Evolutionary conservation across 2,888 invertebrate species (phyloP).

Genomic region (Drepanosiphum platanoidis): DNA sequence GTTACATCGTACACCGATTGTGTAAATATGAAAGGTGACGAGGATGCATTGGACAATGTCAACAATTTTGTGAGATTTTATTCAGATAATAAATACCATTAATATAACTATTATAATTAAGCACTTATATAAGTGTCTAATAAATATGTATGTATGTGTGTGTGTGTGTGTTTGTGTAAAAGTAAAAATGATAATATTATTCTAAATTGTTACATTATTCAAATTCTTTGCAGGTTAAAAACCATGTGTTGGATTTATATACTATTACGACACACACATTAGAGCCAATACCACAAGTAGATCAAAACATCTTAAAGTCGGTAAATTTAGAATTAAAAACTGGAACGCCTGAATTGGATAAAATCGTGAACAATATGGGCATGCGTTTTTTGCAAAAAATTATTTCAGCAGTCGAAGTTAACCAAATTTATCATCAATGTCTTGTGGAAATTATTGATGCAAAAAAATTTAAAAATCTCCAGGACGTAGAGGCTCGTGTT

Average conservation of each 20-base stretch:
- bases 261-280: not conserved
- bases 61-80: not conserved
- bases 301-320: not conserved
- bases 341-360: not conserved
- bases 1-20: not conserved
- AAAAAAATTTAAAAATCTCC: not conserved
- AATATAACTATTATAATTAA: not conserved
- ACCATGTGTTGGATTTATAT: not conserved
- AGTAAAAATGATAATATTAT: too few relatives aligned
- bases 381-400: slow-evolving; percentile 18
- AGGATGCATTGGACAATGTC: not conserved
- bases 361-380: not conserved
- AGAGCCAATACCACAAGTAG: not conserved
- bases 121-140: too few relatives aligned
- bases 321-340: not conserved
- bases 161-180: too few relatives aligned
- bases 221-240: slow-evolving; percentile 15
- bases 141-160: too few relatives aligned
- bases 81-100: not conserved
- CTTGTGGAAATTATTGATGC: not conserved
- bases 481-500: not conserved
- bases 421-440: not conserved
- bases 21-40: not conserved
- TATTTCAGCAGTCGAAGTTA: not conserved
- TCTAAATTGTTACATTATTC: too few relatives aligned